Percentiles rank a stretch among this genome's conserved stretches.
These are phyloP conservation scores for Triops longicaudatus DNA, from an alignment of 1,140 invertebrate species.

Conservation along the genomic window DNA sequence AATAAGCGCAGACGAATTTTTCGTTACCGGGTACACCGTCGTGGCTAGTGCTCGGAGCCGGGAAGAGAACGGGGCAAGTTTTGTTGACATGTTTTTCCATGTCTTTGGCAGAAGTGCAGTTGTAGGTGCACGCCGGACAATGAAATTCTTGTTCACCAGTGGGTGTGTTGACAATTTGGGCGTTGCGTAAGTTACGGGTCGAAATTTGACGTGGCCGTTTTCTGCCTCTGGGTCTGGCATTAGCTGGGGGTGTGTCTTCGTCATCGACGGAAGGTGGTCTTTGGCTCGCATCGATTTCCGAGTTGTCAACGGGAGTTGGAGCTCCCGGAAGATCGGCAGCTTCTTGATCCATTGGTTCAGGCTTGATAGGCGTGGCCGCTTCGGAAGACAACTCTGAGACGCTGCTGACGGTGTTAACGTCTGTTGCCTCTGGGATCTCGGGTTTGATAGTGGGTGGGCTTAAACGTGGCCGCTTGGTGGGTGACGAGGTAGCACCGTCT, in stretches of 20 bases:
- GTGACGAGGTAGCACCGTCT: neutral
- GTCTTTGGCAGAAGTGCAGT: neutral
- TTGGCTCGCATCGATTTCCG: neutral
- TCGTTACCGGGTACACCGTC: neutral
- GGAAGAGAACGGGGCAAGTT: neutral
- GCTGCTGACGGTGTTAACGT: neutral
- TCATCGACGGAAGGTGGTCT: neutral
- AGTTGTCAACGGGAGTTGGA: neutral
- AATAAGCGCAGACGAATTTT: neutral
- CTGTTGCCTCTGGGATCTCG: neutral
- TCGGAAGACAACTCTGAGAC: neutral
- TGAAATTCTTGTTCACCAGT: neutral
- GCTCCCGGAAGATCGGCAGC: too few species aligned
- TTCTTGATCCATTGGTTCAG: neutral
- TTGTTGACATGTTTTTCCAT: conserved; percentile 6
- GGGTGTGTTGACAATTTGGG: neutral
- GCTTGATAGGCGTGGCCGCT: neutral
- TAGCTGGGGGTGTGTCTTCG: neutral
- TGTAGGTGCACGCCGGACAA: neutral
- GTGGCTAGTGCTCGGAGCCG: neutral
- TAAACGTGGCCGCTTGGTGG: neutral
- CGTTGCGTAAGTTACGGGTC: neutral
- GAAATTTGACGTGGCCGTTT: neutral
- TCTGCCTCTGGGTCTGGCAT: neutral
- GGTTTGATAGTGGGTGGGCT: neutral